Evolutionary conservation across 53 echinoderm and acorn worm genomes (phyloP).

Genomic region (Antedon mediterranea): DNA sequence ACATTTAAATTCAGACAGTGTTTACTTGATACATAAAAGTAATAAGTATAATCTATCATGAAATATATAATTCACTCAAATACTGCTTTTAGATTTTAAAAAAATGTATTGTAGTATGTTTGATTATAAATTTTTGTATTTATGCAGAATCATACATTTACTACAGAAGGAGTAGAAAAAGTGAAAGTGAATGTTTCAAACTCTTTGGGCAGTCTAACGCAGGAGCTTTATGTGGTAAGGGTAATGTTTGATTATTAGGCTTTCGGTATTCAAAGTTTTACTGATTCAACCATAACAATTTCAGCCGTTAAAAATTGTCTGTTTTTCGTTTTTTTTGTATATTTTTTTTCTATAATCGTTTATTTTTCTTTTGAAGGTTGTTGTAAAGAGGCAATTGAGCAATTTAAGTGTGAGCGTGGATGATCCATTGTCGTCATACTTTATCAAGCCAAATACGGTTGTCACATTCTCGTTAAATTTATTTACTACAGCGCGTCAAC

Average conservation of each 20-base stretch:
- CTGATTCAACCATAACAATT: neutral
- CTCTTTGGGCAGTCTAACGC: conserved; percentile 47
- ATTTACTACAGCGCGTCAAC: conserved; percentile 49
- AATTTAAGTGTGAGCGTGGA: conserved; percentile 49
- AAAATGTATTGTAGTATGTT: neutral
- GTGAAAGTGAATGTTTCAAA: conserved; percentile 76
- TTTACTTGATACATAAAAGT: too few relatives aligned
- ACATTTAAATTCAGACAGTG: too few relatives aligned
- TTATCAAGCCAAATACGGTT: conserved; percentile 32
- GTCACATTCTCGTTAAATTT: conserved; percentile 42
- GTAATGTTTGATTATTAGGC: too few relatives aligned
- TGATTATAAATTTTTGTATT: neutral
- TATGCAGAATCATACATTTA: conserved; percentile 51
- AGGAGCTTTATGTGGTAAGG: conserved; percentile 72
- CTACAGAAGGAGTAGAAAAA: conserved; percentile 24
- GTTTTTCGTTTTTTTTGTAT: neutral
- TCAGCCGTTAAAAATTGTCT: too few relatives aligned
- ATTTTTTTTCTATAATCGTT: neutral
- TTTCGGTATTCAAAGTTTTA: too few relatives aligned
- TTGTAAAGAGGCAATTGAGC: conserved; percentile 39
- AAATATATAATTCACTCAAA: too few relatives aligned
- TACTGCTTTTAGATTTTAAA: too few relatives aligned
- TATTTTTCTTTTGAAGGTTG: conserved; percentile 30
- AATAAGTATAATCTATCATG: too few relatives aligned
- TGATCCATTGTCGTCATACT: conserved; percentile 8